phyloP scores from a whole-genome alignment of 2,888 invertebrate genomes.

The Eilema caniola region DNA sequence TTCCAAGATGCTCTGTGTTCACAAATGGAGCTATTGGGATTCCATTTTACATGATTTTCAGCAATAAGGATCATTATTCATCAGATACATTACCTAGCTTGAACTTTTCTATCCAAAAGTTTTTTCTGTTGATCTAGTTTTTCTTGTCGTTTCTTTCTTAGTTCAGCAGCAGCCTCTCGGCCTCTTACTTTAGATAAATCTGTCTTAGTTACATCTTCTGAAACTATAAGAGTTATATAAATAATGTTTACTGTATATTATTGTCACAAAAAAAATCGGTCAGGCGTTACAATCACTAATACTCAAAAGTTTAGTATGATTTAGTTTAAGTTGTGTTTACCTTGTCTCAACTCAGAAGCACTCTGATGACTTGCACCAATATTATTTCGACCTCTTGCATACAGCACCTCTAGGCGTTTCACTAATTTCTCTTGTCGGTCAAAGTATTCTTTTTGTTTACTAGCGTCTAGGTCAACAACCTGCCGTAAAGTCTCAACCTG shows the following conservation, averaged over 20 bases:
- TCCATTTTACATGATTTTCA: neutral
- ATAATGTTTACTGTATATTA: neutral
- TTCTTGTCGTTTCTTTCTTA: slow-evolving; percentile 72
- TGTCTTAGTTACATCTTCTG: slow-evolving; percentile 58
- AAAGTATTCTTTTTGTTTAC: slow-evolving; percentile 74
- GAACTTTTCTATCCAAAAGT: slow-evolving; percentile 74
- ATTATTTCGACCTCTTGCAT: slow-evolving; percentile 69
- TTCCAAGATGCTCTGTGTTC: too few species aligned
- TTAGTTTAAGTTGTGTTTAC: slow-evolving; percentile 42
- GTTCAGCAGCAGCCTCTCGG: slow-evolving; percentile 71
- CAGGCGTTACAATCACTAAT: neutral
- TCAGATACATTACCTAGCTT: slow-evolving; percentile 67
- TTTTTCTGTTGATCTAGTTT: slow-evolving; percentile 77
- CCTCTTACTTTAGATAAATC: slow-evolving; percentile 76
- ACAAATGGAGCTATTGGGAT: neutral
- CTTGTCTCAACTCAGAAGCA: slow-evolving; percentile 65
- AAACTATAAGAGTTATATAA: slow-evolving; percentile 15
- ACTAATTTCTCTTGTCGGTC: slow-evolving; percentile 75
- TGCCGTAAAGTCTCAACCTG: slow-evolving; percentile 75
- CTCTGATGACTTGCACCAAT: slow-evolving; percentile 74
- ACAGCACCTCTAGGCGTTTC: slow-evolving; percentile 72
- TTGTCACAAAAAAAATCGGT: too few species aligned
- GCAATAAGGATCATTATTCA: neutral
- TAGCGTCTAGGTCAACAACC: slow-evolving; percentile 66
- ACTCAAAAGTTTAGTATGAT: neutral